Conservation (phyloP, 2,113 vertebrate species). For the Micronycteris hirsuta region DNA sequence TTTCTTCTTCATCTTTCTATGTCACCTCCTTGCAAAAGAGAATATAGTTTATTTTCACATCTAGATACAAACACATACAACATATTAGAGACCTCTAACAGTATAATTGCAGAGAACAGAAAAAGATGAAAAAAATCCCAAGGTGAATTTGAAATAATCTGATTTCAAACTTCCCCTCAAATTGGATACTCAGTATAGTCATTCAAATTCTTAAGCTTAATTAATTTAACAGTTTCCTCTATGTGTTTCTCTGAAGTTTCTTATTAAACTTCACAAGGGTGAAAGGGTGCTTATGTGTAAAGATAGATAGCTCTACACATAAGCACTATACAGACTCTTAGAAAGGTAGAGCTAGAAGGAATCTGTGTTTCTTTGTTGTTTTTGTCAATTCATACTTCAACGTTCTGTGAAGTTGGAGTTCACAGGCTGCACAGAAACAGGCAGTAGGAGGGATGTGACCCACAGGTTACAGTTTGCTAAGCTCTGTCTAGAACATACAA, state of each 20-base stretch:
- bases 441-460: neutral
- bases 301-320: neutral
- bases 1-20: neutral
- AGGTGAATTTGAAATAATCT: constrained; percentile 13
- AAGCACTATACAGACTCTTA: neutral
- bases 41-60: neutral
- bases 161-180: constrained; percentile 6
- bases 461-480: neutral
- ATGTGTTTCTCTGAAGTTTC: neutral
- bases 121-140: neutral
- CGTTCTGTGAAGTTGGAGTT: neutral
- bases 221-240: neutral
- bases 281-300: too few species aligned
- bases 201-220: neutral
- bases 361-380: neutral
- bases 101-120: neutral
- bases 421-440: constrained; percentile 12
- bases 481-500: neutral
- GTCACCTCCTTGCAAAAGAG: neutral
- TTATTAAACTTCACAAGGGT: too few species aligned
- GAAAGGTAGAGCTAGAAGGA: neutral
- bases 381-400: neutral
- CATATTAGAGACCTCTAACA: neutral
- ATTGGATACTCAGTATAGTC: neutral
- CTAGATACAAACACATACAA: neutral